Percentiles rank a stretch among this genome's conserved stretches.
Evolutionary conservation across 2,888 invertebrate genomes (phyloP).

Genomic region (Atethmia centrago): DNA sequence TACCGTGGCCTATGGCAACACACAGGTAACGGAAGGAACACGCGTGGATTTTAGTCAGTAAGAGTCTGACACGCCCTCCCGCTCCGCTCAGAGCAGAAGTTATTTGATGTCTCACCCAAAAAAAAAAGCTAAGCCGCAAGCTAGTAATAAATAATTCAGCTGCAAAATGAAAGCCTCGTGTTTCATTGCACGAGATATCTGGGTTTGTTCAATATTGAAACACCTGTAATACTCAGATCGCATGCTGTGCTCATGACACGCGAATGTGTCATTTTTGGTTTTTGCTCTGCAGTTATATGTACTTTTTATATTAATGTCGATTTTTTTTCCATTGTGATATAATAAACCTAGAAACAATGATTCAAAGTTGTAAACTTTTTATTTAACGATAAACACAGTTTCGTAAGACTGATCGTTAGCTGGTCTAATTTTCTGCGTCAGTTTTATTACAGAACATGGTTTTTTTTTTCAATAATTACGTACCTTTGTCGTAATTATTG

Average conservation of each 20-base stretch:
- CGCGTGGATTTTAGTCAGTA: too few relatives aligned
- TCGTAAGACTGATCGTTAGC: not conserved
- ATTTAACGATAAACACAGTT: not conserved
- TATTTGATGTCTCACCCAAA: too few relatives aligned
- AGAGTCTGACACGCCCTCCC: too few relatives aligned
- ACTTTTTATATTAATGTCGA: conserved; percentile 31
- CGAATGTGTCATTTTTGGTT: conserved; percentile 64
- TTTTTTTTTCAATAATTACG: too few relatives aligned
- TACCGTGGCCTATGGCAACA: too few relatives aligned
- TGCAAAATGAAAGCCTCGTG: conserved; percentile 7
- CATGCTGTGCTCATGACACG: conserved; percentile 65
- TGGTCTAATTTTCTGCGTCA: not conserved
- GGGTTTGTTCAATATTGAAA: conserved; percentile 51
- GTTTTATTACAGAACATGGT: not conserved
- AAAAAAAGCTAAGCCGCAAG: too few relatives aligned
- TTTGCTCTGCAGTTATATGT: conserved; percentile 28
- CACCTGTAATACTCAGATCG: conserved; percentile 62
- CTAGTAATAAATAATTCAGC: too few relatives aligned
- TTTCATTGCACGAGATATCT: conserved; percentile 45
- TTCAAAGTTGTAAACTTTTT: conserved; percentile 5
- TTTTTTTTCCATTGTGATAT: conserved; percentile 1
- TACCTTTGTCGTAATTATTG: too few relatives aligned
- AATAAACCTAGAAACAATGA: conserved; percentile 9
- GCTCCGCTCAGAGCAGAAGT: too few relatives aligned
- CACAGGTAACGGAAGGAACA: too few relatives aligned